These are phyloP conservation scores for Lycocorax pyrrhopterus DNA, from an alignment of 2,113 vertebrate genomes.

Conservation along the genomic window DNA sequence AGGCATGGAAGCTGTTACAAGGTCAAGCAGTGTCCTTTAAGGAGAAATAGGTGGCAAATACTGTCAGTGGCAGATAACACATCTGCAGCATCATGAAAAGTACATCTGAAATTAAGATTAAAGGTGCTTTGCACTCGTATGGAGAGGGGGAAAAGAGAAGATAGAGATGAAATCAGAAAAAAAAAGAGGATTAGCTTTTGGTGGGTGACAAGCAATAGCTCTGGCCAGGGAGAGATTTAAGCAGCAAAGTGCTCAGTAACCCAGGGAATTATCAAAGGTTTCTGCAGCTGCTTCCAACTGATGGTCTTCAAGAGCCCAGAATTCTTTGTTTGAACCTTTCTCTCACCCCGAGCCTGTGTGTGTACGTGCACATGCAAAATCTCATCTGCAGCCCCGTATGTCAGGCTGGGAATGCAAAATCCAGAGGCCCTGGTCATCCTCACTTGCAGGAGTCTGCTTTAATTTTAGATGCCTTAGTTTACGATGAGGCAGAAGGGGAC, in stretches of 20 bases:
- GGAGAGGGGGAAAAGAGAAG: not conserved
- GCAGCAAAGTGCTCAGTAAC: not conserved
- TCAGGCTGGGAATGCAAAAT: not conserved
- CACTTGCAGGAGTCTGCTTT: not conserved
- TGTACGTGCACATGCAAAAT: not conserved
- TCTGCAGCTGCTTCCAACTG: not conserved
- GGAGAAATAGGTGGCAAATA: not conserved
- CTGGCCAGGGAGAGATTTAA: conserved; percentile 1
- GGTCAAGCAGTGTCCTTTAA: conserved; percentile 52
- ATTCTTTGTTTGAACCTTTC: not conserved
- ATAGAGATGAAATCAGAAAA: not conserved
- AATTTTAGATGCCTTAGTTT: not conserved
- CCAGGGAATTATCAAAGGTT: not conserved
- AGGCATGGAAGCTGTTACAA: conserved; percentile 37
- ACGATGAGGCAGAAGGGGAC: not conserved
- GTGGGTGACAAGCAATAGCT: conserved; percentile 21
- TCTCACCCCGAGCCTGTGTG: not conserved
- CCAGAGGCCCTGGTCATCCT: not conserved
- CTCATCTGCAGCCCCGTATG: not conserved
- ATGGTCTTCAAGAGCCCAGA: not conserved
- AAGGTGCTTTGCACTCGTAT: not conserved
- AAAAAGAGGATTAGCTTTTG: conserved; percentile 17
- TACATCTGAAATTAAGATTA: conserved; percentile 46
- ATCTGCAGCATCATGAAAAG: not conserved
- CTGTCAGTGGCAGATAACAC: not conserved